Base-by-base conservation (phyloP, 2,888 invertebrate species). In the Nebria salina region DNA sequence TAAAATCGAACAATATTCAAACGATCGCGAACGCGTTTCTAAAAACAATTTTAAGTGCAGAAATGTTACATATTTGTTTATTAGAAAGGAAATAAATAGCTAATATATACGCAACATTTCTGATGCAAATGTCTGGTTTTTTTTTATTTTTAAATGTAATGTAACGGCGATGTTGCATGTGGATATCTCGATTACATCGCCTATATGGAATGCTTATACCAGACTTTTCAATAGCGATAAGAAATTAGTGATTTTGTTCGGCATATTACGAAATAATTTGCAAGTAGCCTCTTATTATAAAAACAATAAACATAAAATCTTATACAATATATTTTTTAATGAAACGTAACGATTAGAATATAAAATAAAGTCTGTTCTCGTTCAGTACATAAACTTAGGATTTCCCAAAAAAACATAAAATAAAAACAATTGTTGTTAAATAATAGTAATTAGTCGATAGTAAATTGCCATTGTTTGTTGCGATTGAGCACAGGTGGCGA, bases 121-220 rank as follows among this genome's bases (percentile, higher is more conserved):
- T 54, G 54, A 54, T 54, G 11, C 8, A 54, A 54, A 54, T 54
- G 54, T 54, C 4, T 54, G 54, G 43, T 43, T 20, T 20, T 20
- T 20, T n/a, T 6, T 65, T 3, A 65, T n/a, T n/a, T 65, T 34
- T 54, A 54, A 54, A 54, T 54, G 54, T 54, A 54, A 54, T 54
- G 54, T 54, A 54, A 11, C 54, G 3, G 54, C 43, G 43, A 43
- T 68, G 26, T 68, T 68, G 68, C 34, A 70, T 26, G n/a, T 65
- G 3, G 15, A 25, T 68, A 25, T 68, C 15, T 68, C 13, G 25
- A 34, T 4, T 70, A 34, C 7, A 20, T 54, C 65, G 25, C 41
- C 65, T 41, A 79, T 75, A 9, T 80, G 80, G 80, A 80, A 80
- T 80, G 80, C 75, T 41, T 80, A 68, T 68, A 43, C 75, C 79